A percentile compares a stretch with the other conserved stretches of the same genome.
phyloP scores from a whole-genome alignment of 2,797 vertebrate genomes.

The Pipistrellus kuhlii region DNA sequence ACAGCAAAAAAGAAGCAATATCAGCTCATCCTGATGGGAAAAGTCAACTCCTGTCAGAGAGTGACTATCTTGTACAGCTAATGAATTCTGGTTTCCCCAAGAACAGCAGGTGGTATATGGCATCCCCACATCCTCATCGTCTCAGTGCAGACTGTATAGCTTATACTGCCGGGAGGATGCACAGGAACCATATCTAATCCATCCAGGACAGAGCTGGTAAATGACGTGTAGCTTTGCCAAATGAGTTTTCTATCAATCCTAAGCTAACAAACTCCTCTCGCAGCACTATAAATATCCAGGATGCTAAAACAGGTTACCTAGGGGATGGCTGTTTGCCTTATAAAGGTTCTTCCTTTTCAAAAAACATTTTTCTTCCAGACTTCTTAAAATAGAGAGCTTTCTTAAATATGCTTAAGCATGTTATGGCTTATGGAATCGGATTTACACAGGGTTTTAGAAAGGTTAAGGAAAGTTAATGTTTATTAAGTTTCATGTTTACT shows the following conservation, averaged over 20 bases:
- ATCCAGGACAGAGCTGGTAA: conserved; percentile 43
- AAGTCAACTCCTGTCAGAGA: conserved; percentile 32
- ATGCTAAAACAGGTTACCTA: conserved; percentile 36
- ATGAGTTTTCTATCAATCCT: conserved; percentile 59
- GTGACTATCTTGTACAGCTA: neutral
- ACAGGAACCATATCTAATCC: neutral
- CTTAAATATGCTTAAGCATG: conserved; percentile 7
- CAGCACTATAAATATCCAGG: conserved; percentile 54
- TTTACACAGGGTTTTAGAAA: conserved; percentile 44
- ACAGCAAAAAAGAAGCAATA: neutral
- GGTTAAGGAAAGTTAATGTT: neutral
- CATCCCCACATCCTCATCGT: neutral
- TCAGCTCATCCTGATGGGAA: conserved; percentile 13
- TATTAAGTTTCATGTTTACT: neutral
- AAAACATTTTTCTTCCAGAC: neutral
- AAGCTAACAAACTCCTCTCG: conserved; percentile 55
- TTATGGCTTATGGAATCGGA: conserved; percentile 26
- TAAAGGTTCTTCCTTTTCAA: conserved; percentile 43
- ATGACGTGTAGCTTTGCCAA: conserved; percentile 44
- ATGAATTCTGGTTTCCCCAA: conserved; percentile 57
- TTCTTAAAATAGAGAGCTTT: conserved; percentile 46
- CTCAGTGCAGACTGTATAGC: neutral
- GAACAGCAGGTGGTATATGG: conserved; percentile 11
- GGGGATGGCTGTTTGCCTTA: conserved; percentile 59
- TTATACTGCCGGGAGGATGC: neutral